A percentile compares a stretch with the other conserved stretches of the same genome.
Conservation (phyloP, 2,888 invertebrate species). For the Auanema freiburgensis region DNA sequence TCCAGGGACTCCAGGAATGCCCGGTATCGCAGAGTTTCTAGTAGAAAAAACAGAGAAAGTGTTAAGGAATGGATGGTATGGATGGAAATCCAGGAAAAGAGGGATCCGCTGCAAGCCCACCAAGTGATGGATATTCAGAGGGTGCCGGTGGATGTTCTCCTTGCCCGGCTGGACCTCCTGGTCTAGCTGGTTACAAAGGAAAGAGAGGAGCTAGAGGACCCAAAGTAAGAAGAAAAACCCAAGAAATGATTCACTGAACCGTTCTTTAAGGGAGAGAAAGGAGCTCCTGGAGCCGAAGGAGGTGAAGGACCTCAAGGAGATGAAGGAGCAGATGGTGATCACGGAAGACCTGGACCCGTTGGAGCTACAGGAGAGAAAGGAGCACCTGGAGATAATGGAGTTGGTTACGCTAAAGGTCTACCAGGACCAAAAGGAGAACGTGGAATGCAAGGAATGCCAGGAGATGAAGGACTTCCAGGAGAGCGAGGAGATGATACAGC, state of each 20-base stretch:
- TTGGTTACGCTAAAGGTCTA: slow-evolving; percentile 50
- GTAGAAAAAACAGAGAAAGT: neutral
- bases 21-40: no score
- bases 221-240: slow-evolving; percentile 22
- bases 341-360: slow-evolving; percentile 51
- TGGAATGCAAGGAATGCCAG: slow-evolving; percentile 48
- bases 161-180: slow-evolving; percentile 58
- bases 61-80: slow-evolving; percentile 32
- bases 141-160: slow-evolving; percentile 42
- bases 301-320: slow-evolving; percentile 53
- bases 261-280: slow-evolving; percentile 41
- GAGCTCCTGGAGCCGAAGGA: slow-evolving; percentile 46
- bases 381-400: slow-evolving; percentile 52
- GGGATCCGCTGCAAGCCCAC: slow-evolving; percentile 24
- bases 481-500: slow-evolving; percentile 59
- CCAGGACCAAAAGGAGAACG: slow-evolving; percentile 51
- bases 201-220: slow-evolving; percentile 58
- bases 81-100: slow-evolving; percentile 37
- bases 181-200: slow-evolving; percentile 59
- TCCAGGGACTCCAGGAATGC: slow-evolving; percentile 43
- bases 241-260: neutral
- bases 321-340: slow-evolving; percentile 58
- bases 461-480: slow-evolving; percentile 61
- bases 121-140: neutral
- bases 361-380: slow-evolving; percentile 53